Evolutionary conservation across 1,140 invertebrate genomes (phyloP).

Genomic region (Leptonema lineaticorne): DNA sequence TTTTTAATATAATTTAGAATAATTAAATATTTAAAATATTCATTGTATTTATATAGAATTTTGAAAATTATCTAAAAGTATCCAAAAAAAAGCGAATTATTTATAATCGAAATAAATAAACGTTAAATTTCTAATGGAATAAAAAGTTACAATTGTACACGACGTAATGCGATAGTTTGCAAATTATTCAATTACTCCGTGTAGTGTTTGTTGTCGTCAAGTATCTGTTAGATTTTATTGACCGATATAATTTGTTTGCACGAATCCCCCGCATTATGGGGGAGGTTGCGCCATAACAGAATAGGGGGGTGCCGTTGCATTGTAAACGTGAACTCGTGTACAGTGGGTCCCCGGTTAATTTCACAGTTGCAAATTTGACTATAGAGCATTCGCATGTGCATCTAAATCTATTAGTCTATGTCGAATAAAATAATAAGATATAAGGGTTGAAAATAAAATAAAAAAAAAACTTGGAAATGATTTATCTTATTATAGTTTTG

Average conservation of each 20-base stretch:
- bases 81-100: neutral
- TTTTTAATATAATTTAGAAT: no score
- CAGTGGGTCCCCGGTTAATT: no score
- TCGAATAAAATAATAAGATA: no score
- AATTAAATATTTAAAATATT: neutral
- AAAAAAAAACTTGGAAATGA: no score
- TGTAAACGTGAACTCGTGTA: no score
- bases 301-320: constrained; percentile 20
- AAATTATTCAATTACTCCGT: constrained; percentile 41
- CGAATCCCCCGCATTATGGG: neutral
- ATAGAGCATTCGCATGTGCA: no score
- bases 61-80: neutral
- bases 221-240: constrained; percentile 37
- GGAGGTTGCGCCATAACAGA: neutral
- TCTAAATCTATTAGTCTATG: no score
- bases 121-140: neutral
- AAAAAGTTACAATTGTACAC: neutral
- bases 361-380: no score
- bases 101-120: neutral
- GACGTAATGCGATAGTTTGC: constrained; percentile 35
- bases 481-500: no score
- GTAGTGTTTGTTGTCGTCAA: constrained; percentile 33
- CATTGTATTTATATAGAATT: neutral
- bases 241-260: constrained; percentile 42
- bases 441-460: no score